Evolutionary conservation across 1,140 invertebrate genomes (phyloP).

Genomic region (Formica exsecta): DNA sequence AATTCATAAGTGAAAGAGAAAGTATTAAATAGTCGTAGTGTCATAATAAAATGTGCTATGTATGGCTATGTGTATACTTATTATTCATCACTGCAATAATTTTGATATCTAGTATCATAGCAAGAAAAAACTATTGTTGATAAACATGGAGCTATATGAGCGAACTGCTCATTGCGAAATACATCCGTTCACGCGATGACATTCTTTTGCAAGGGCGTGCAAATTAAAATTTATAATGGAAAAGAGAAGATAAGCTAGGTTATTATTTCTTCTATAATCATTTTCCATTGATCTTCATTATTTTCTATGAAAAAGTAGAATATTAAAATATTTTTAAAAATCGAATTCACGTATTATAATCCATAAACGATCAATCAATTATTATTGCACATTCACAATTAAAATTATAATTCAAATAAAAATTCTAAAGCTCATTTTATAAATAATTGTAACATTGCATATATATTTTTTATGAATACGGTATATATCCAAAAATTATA

Average conservation of each 20-base stretch:
- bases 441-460: no score
- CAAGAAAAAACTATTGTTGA: conserved; percentile 49
- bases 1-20: not conserved
- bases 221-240: conserved; percentile 31
- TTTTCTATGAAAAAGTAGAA: not conserved
- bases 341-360: not conserved
- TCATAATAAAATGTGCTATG: not conserved
- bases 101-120: conserved; percentile 57
- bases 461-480: no score
- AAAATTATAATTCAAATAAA: not conserved
- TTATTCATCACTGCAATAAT: not conserved
- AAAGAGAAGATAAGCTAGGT: not conserved
- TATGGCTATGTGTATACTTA: not conserved
- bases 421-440: not conserved
- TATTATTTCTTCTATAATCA: not conserved
- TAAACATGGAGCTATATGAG: conserved; percentile 29
- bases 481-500: no score
- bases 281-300: conserved; percentile 33
- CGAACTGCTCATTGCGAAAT: conserved; percentile 8
- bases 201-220: conserved; percentile 56
- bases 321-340: not conserved
- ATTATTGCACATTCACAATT: not conserved
- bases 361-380: not conserved
- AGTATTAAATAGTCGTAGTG: conserved; percentile 2
- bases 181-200: conserved; percentile 65